Conservation (phyloP, 2,888 invertebrate genomes). For the Tortricodes alternella region DNA sequence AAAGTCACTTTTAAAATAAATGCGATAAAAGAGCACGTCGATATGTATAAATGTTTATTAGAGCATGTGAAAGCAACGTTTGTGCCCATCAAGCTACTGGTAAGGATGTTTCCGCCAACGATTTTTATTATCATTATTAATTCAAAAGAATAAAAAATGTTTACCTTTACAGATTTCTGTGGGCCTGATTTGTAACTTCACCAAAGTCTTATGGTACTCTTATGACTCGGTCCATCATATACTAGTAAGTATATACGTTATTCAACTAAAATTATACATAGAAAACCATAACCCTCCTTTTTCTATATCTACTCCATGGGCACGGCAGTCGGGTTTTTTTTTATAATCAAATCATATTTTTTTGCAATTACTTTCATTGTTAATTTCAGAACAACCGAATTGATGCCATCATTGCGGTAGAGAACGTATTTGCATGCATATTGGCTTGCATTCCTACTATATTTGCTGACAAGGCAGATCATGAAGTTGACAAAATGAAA, state of each 20-base stretch:
- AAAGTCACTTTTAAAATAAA: neutral
- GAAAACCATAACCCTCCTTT: too few species aligned
- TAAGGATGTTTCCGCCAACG: neutral
- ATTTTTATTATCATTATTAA: too few species aligned
- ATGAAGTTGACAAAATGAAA: constrained; percentile 5
- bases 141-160: neutral
- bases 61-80: neutral
- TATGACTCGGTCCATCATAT: neutral
- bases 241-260: neutral
- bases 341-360: too few species aligned
- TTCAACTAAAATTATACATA: too few species aligned
- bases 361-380: too few species aligned
- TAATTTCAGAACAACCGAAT: neutral
- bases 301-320: too few species aligned
- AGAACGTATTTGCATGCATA: neutral
- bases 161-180: neutral
- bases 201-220: neutral
- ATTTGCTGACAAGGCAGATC: neutral
- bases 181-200: neutral
- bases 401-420: neutral
- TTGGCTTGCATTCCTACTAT: neutral
- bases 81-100: neutral
- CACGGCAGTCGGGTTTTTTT: neutral
- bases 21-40: neutral
- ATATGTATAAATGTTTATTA: neutral